Evolutionary conservation across 2,888 invertebrate species (phyloP).

Genomic region (Nomada goodeniana): DNA sequence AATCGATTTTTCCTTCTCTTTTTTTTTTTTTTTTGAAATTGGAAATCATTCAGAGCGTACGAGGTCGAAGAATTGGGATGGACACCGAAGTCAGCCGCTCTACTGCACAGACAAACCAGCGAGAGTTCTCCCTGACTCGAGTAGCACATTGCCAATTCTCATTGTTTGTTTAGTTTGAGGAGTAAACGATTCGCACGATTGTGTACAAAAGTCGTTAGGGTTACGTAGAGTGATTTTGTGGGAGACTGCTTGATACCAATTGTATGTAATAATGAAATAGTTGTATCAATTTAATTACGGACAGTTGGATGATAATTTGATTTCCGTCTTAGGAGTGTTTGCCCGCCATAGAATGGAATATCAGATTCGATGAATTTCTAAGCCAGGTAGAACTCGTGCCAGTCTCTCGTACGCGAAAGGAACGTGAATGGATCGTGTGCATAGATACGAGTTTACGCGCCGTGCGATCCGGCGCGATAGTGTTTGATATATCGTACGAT

Average conservation of each 20-base stretch:
- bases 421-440: constrained; percentile 70
- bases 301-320: too few species aligned
- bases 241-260: too few species aligned
- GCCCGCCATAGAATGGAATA: too few species aligned
- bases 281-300: too few species aligned
- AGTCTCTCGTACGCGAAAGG: constrained; percentile 58
- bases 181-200: not conserved
- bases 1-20: not conserved
- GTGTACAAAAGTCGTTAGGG: not conserved
- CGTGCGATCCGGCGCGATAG: constrained; percentile 41
- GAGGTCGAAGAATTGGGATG: constrained; percentile 57
- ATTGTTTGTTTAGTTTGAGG: not conserved
- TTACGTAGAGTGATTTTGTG: too few species aligned
- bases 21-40: constrained; percentile 26
- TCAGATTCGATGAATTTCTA: constrained; percentile 4
- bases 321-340: too few species aligned
- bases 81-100: constrained; percentile 60
- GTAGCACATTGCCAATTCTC: too few species aligned
- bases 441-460: constrained; percentile 63
- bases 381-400: constrained; percentile 48
- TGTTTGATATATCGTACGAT: constrained; percentile 47
- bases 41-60: constrained; percentile 54
- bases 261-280: too few species aligned
- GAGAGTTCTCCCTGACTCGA: constrained; percentile 21
- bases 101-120: constrained; percentile 17